Percentiles rank a stretch among this genome's conserved stretches.
These are phyloP conservation scores for Phocides pigmalion DNA, from an alignment of 1,140 invertebrate genomes.

Conservation along the genomic window DNA sequence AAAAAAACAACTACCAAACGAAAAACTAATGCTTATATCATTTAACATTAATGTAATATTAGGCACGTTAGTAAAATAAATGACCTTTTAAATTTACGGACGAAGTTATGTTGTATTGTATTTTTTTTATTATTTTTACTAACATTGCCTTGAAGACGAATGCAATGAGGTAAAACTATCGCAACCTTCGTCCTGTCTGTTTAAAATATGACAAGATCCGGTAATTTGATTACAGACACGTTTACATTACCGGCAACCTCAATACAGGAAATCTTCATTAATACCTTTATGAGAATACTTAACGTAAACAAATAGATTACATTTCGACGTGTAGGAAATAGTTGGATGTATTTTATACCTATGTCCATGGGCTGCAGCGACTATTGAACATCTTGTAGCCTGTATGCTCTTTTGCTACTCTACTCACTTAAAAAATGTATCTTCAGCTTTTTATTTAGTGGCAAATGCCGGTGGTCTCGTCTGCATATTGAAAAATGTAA, in stretches of 20 bases:
- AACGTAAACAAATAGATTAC: not conserved
- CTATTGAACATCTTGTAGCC: too few relatives aligned
- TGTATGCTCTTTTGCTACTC: too few relatives aligned
- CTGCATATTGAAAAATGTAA: too few relatives aligned
- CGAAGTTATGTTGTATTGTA: conserved; percentile 12
- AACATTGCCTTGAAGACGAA: conserved; percentile 14
- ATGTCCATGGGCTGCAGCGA: too few relatives aligned
- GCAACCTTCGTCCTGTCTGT: conserved; percentile 18
- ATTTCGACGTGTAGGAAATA: conserved; percentile 10
- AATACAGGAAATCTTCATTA: conserved; percentile 6
- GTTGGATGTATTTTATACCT: conserved; percentile 2
- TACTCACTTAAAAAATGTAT: too few relatives aligned
- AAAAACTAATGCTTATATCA: too few relatives aligned
- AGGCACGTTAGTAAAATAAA: conserved; percentile 4
- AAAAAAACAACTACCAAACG: too few relatives aligned
- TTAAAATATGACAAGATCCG: conserved; percentile 15
- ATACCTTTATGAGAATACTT: not conserved
- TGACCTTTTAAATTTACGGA: conserved; percentile 18
- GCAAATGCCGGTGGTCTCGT: too few relatives aligned
- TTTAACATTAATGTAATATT: too few relatives aligned
- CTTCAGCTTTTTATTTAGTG: too few relatives aligned
- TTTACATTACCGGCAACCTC: conserved; percentile 1
- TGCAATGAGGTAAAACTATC: conserved; percentile 24
- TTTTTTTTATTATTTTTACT: conserved; percentile 12
- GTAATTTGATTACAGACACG: conserved; percentile 11